Conservation (phyloP, 2,888 invertebrate species). For the Sesamia inferens region DNA sequence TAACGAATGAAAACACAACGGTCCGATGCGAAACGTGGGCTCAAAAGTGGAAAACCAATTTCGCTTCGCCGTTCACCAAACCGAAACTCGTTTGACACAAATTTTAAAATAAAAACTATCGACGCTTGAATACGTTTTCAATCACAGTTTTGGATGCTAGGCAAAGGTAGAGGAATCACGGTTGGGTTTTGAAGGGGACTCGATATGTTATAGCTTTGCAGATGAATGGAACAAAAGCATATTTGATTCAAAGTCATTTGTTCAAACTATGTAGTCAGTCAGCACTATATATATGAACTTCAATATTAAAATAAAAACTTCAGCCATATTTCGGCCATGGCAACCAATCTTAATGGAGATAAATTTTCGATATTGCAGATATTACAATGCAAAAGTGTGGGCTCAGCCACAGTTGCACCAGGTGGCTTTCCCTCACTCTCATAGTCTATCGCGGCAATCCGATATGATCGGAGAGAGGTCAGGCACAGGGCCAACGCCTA, state of each 20-base stretch:
- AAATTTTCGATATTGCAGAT: too few relatives aligned
- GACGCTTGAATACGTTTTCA: slow-evolving; percentile 66
- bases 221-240: background rate
- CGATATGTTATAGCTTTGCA: background rate
- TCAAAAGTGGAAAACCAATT: slow-evolving; percentile 81
- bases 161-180: slow-evolving; percentile 36
- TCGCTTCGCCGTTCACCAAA: slow-evolving; percentile 66
- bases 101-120: slow-evolving; percentile 67
- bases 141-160: slow-evolving; percentile 53
- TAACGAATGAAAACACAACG: slow-evolving; percentile 69
- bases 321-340: too few relatives aligned
- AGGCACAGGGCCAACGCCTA: too few relatives aligned
- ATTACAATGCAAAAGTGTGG: too few relatives aligned
- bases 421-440: too few relatives aligned
- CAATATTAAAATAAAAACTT: too few relatives aligned
- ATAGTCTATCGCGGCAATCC: too few relatives aligned
- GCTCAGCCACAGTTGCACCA: too few relatives aligned
- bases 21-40: slow-evolving; percentile 62
- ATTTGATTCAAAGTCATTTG: background rate
- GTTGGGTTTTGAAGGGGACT: slow-evolving; percentile 13
- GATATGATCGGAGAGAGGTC: too few relatives aligned
- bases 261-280: background rate
- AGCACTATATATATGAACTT: background rate
- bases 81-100: slow-evolving; percentile 70
- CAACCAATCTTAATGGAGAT: too few relatives aligned